phyloP scores from a whole-genome alignment of 2,113 vertebrate genomes.

The Nerophis ophidion region DNA sequence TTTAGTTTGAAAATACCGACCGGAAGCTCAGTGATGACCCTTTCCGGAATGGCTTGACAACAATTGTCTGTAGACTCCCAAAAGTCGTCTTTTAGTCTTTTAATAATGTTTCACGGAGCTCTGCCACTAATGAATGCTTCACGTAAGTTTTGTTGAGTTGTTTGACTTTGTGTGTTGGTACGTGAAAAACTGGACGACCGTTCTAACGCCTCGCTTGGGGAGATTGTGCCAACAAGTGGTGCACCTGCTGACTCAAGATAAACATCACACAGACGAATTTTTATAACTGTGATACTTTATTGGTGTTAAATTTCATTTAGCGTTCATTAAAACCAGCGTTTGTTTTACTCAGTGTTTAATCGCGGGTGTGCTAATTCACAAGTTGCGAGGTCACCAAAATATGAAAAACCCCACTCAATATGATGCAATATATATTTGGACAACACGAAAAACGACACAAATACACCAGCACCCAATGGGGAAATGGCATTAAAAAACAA shows the following conservation, averaged over 20 bases:
- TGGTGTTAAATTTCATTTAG: no score
- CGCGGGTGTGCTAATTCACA: no score
- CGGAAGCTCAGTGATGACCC: not conserved
- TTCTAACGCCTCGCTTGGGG: not conserved
- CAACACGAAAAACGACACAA: no score
- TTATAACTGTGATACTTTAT: no score
- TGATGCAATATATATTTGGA: no score
- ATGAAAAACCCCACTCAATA: no score
- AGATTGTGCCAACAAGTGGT: constrained; percentile 1
- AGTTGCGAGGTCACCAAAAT: no score
- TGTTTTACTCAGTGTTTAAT: no score
- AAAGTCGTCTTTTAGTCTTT: not conserved
- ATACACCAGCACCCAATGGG: no score
- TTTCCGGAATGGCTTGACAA: not conserved
- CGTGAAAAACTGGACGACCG: not conserved
- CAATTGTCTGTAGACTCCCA: not conserved
- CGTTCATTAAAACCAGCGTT: no score
- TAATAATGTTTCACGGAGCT: not conserved
- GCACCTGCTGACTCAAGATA: constrained; percentile 3
- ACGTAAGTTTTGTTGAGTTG: not conserved
- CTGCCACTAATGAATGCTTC: not conserved
- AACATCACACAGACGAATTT: not conserved
- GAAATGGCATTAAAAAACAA: no score
- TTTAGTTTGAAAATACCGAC: not conserved
- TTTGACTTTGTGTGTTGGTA: not conserved